Evolutionary conservation across 1,140 invertebrate species (phyloP).

Genomic region (Piezodorus guildinii): DNA sequence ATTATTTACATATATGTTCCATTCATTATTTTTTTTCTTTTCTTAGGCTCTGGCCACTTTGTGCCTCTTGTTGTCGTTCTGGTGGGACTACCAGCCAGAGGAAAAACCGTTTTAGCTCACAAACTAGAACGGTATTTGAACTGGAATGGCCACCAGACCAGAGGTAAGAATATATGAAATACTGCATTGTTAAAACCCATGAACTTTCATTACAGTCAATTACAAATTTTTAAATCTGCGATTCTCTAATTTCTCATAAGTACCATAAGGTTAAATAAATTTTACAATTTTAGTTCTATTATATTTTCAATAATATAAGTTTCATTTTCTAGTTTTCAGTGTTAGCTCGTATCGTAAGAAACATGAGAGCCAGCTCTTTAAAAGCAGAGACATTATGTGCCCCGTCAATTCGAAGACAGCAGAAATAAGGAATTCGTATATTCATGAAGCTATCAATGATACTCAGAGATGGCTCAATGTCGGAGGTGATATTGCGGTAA

Average conservation of each 20-base stretch:
- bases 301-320: no score
- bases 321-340: constrained; percentile 57
- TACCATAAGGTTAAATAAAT: no score
- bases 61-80: constrained; percentile 73
- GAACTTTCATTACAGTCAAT: no score
- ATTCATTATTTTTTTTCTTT: constrained; percentile 1
- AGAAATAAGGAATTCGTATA: constrained; percentile 63
- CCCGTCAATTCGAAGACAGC: constrained; percentile 57
- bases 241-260: no score
- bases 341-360: constrained; percentile 73
- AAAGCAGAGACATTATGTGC: constrained; percentile 48
- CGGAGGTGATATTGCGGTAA: constrained; percentile 69
- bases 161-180: constrained; percentile 46
- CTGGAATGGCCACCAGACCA: constrained; percentile 77
- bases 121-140: constrained; percentile 78
- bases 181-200: no score
- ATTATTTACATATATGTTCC: not conserved
- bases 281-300: constrained; percentile 20
- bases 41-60: constrained; percentile 39
- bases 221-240: no score
- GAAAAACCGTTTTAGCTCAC: constrained; percentile 83
- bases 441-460: constrained; percentile 71
- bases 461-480: constrained; percentile 62
- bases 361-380: constrained; percentile 69
- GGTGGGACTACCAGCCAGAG: constrained; percentile 81